Evolutionary conservation across 2,113 vertebrate genomes (phyloP), one percentile per base, ranked within the genome.

Genomic region (Podocnemis expansa): DNA sequence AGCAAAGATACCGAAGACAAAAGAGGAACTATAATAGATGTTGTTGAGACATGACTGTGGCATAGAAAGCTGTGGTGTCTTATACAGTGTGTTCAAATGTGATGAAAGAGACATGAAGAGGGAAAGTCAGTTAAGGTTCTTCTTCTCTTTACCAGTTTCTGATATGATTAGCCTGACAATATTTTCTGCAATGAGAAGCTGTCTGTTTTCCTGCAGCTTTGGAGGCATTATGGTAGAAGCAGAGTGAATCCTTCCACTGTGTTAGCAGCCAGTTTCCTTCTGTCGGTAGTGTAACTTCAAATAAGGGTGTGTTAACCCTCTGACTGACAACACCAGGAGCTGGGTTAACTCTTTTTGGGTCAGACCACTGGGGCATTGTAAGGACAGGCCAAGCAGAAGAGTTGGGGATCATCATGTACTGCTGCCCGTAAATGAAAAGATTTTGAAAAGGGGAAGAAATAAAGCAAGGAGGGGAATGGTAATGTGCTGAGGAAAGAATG

Each of bases 81-180:
- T 87, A 85, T 60, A 91, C 75, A 94, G 80, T 47, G 19, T 67
- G 41, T 10, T 70, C 1, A 3, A 81, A 12, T 54, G 10, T 47
- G 85, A 93, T 88, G 34, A 78, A 92, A 94, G 6, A 38, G 13
- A 58, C 94, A 93, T 95, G 93, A 95, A 67, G 24, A 10, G 4
- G 89, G 31, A 56, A 41, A 96, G 56, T 73, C 91, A 96, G 94
- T 94, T 96, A 94, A 82, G 51, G 3, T 1, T 34, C 54, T 55
- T 93, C 94, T 96, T 93, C 52, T 94, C 27, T 89, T 41, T 67
- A 84, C 85, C 22, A 70, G 29, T 58, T 93, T 93, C 4, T 93
- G 93, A 94, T 94, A 58, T 51, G 67, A 80, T 7, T 45, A 86
- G 78, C 89, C 60, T 60, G 47, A 83, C 25, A 80, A 70, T 49